Evolutionary conservation across 2,797 vertebrate genomes (phyloP), one percentile per base, ranked within the genome.

Genomic region (Euthynnus affinis): DNA sequence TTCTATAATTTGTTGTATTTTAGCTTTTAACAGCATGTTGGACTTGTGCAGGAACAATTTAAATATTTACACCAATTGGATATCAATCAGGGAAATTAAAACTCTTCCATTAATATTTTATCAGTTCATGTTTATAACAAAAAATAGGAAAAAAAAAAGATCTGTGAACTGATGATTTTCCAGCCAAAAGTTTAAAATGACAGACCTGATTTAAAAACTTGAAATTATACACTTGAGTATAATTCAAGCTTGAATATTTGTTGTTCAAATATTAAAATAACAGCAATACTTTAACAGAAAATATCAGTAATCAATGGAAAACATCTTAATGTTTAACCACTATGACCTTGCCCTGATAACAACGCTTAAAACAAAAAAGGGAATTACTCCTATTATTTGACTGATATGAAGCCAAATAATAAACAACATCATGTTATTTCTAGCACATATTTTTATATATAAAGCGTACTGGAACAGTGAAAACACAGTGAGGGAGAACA

Each of bases 321-420:
- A 18, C 17, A 27, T 53, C 10, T n/a, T 61, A 3, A 48, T 5
- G 6, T 63, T 15, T n/a, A 37, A 48, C 48, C 8, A 57, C 58
- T 40, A 57, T 10, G 13, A 14, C 0, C 3, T 27, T 15, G 10
- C 3, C 74, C 34, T 5, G 14, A 63, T 51, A 29, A 23, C 14
- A 60, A 29, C 51, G 58, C n/a, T 13, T 2, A 70, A 46, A 55
- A n/a, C 5, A 46, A 72, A 64, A 49, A 1, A 37, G 9, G 1
- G 0, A 25, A 29, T 22, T 15, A 4, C 18, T 57, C 34, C 29
- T 14, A 42, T 86, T 89, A 91, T 91, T 88, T 88, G 82, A 85
- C 89, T 32, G n/a, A 3, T 9, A 64, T 4, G 5, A 74, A 81
- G 88, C 46, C 89, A 92, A 89, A 92, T 87, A 60, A 29, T 29